Evolutionary conservation across 2,888 invertebrate genomes (phyloP).

Genomic region (Apamea crenata): DNA sequence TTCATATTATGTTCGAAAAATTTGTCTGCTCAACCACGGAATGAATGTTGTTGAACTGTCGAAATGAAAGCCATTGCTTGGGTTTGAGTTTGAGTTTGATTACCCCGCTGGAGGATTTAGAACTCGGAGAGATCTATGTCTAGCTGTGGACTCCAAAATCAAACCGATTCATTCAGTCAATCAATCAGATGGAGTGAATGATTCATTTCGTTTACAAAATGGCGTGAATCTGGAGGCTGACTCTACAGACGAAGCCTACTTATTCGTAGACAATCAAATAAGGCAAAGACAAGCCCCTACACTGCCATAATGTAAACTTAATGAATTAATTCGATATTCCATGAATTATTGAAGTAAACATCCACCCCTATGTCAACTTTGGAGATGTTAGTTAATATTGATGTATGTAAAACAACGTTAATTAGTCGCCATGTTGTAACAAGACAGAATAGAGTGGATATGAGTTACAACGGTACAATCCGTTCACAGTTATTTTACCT

Average conservation of each 20-base stretch:
- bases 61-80: too few relatives aligned
- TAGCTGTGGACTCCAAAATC: too few relatives aligned
- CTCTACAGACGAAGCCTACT: background rate
- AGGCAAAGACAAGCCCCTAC: background rate
- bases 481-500: too few relatives aligned
- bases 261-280: background rate
- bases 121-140: too few relatives aligned
- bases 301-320: slow-evolving; percentile 5
- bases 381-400: slow-evolving; percentile 20
- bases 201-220: background rate
- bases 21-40: too few relatives aligned
- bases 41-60: too few relatives aligned
- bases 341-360: slow-evolving; percentile 17
- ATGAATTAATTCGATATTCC: slow-evolving; percentile 27
- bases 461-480: too few relatives aligned
- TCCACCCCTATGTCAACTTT: slow-evolving; percentile 8
- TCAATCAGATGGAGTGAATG: background rate
- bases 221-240: background rate
- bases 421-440: background rate
- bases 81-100: too few relatives aligned
- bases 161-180: background rate
- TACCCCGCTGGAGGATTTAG: too few relatives aligned
- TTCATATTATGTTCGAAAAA: too few relatives aligned
- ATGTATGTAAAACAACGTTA: slow-evolving; percentile 1
- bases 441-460: too few relatives aligned